Evolutionary conservation across 2,113 vertebrate species (phyloP).

Genomic region (Antechinus flavipes): DNA sequence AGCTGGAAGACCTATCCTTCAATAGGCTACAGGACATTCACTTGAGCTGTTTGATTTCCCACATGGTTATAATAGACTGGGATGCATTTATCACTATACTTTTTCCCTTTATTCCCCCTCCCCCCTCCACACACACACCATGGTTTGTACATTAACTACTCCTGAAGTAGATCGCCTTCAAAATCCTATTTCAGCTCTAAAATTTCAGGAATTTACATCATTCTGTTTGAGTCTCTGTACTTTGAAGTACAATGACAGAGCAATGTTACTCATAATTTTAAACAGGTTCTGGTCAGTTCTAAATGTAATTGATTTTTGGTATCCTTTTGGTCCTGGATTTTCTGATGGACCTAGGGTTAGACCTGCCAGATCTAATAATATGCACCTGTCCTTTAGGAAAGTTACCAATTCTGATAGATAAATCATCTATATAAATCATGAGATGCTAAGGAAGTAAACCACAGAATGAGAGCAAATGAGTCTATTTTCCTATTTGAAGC

Average conservation of each 20-base stretch:
- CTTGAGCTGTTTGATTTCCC: no score
- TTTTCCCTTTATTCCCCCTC: no score
- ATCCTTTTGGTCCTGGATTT: slow-evolving; percentile 32
- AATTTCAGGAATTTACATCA: not conserved
- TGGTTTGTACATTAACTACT: not conserved
- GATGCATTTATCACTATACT: no score
- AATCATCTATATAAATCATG: not conserved
- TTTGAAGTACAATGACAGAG: not conserved
- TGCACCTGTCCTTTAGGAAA: slow-evolving; percentile 11
- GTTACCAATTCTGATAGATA: not conserved
- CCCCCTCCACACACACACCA: no score
- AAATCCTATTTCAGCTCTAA: not conserved
- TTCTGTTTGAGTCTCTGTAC: not conserved
- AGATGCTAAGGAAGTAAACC: slow-evolving; percentile 6
- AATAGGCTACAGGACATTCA: no score
- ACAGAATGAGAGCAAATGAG: not conserved
- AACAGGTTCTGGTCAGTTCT: not conserved
- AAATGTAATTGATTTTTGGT: not conserved
- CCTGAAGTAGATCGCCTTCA: not conserved
- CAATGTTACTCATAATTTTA: not conserved
- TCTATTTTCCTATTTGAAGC: slow-evolving; percentile 13
- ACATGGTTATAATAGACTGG: no score
- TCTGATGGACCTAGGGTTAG: not conserved
- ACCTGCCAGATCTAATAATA: not conserved
- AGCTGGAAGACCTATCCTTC: not conserved